Percentiles rank a stretch among this genome's conserved stretches.
Conservation (phyloP, 2,888 invertebrate genomes). For the Incurvaria masculella region DNA sequence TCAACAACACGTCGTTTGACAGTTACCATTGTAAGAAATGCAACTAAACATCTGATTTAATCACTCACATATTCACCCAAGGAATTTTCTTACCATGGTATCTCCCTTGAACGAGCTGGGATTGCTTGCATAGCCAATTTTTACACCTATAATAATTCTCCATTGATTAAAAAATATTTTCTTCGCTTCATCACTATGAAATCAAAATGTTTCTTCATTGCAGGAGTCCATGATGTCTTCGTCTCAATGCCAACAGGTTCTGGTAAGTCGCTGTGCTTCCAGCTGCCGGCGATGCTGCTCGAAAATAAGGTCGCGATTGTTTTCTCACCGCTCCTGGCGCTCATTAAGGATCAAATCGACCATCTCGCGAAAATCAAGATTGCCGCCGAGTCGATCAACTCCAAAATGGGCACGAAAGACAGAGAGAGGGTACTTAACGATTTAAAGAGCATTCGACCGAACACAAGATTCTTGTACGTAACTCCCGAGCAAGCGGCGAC, state of each 20-base stretch:
- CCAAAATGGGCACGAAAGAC: conserved; percentile 78
- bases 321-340: conserved; percentile 92
- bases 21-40: too few relatives aligned
- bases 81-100: too few relatives aligned
- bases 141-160: too few relatives aligned
- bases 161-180: too few relatives aligned
- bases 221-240: conserved; percentile 86
- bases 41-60: too few relatives aligned
- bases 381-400: conserved; percentile 86
- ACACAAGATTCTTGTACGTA: conserved; percentile 84
- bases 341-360: conserved; percentile 97
- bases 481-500: conserved; percentile 97
- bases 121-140: too few relatives aligned
- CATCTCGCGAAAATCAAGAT: conserved; percentile 77
- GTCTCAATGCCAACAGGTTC: conserved; percentile 98
- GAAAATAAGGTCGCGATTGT: conserved; percentile 84
- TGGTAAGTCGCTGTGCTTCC: conserved; percentile 97
- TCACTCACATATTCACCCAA: too few relatives aligned
- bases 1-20: too few relatives aligned
- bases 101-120: too few relatives aligned
- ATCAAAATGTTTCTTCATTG: too few relatives aligned
- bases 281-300: conserved; percentile 86
- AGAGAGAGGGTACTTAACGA: conserved; percentile 75
- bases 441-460: conserved; percentile 68
- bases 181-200: too few relatives aligned